phyloP scores from a whole-genome alignment of 2,888 invertebrate genomes.

The Dascillus cervinus region DNA sequence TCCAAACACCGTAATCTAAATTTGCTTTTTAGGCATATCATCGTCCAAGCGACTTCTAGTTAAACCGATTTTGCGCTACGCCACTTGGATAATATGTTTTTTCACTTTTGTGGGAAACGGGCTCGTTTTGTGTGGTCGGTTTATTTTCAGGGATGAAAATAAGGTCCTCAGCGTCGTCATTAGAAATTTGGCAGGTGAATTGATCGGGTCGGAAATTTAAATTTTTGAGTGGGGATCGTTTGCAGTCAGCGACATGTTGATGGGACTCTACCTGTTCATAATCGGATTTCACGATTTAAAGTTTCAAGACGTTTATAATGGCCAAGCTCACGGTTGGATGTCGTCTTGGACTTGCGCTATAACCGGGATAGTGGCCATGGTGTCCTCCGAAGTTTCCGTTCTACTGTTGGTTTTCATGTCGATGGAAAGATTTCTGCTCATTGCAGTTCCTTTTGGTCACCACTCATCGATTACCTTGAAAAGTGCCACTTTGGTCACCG shows the following conservation, averaged over 20 bases:
- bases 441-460: constrained; percentile 52
- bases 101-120: constrained; percentile 55
- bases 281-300: constrained; percentile 54
- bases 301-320: constrained; percentile 51
- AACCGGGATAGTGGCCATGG: constrained; percentile 56
- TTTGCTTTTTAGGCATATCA: constrained; percentile 45
- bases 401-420: constrained; percentile 63
- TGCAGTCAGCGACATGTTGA: constrained; percentile 56
- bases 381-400: constrained; percentile 62
- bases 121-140: constrained; percentile 55
- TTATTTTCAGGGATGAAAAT: constrained; percentile 54
- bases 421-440: constrained; percentile 57
- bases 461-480: constrained; percentile 48
- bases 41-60: constrained; percentile 52
- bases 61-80: constrained; percentile 49
- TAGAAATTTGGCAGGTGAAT: constrained; percentile 56
- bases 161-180: constrained; percentile 55
- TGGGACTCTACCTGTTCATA: constrained; percentile 58
- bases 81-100: constrained; percentile 56
- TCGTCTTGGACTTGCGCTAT: constrained; percentile 57
- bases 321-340: constrained; percentile 54
- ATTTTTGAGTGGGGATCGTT: too few species aligned
- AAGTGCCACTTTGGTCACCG: constrained; percentile 46
- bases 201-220: too few species aligned
- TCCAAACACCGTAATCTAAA: constrained; percentile 1